Base-by-base conservation (phyloP, 2,888 invertebrate species). In the Drosophila histrio region DNA sequence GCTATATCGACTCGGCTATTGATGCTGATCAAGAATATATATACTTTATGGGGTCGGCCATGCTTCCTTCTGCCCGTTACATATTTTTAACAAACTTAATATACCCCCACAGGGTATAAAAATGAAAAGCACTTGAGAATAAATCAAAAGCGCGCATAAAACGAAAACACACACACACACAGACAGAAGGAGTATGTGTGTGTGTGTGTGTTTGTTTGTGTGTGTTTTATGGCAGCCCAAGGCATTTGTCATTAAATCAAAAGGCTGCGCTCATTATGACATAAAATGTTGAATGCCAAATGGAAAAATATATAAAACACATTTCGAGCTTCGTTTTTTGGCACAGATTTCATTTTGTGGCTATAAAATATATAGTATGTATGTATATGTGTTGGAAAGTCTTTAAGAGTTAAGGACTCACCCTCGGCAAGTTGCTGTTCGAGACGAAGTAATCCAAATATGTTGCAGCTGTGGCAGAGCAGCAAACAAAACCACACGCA, bases 181-280 rank as follows among this genome's bases (percentile, higher is more conserved):
- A 50, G 19, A 34, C 11, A 24, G 7, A 11, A n/a, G n/a, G 34
- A n/a, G 21, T 21, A 30, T 21, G 6, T 6, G 28, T 11, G 21
- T 6, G 30, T 15, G 24, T 62, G 46, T 53, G 30, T 44, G 50
- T 65, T 26, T 19, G 24, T 60, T 36, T 53, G 59, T 43, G 22
- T 59, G 54, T 65, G 44, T 72, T 87, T 85, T 87, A 87, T 81
- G 79, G 82, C 73, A 41, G 34, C 46, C 56, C 54, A 49, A 38
- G 59, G 47, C 77, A 81, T 79, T 73, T 76, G 79, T 71, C 82
- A 81, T 87, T 85, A 85, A 87, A 87, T 77, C 87, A 87, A 83
- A 85, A 85, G 73, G 71, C 86, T 77, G 69, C 67, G 65, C 87
- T 87, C 87, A 83, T 83, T 79, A 85, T 82, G 74, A 77, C 67